Evolutionary conservation across 2,797 vertebrate genomes (phyloP).

Genomic region (Arnoldichthys spilopterus): DNA sequence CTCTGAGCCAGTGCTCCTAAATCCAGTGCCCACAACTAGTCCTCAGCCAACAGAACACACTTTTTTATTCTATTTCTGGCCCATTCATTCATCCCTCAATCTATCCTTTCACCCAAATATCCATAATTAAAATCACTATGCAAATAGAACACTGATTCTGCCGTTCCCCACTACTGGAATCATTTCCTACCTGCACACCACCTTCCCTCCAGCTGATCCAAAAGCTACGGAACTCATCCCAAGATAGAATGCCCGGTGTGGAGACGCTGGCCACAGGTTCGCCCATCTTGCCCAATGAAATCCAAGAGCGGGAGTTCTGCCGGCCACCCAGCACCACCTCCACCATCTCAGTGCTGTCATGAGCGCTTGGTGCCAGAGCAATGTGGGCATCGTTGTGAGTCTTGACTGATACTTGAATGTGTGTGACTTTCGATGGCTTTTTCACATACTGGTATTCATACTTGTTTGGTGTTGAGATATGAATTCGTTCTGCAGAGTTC

Average conservation of each 20-base stretch:
- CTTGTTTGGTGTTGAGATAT: constrained; percentile 95
- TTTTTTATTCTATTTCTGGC: neutral
- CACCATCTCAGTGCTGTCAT: constrained; percentile 88
- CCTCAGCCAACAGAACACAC: neutral
- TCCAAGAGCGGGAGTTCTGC: constrained; percentile 90
- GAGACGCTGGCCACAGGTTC: constrained; percentile 80
- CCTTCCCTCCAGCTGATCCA: constrained; percentile 92
- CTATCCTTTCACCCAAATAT: neutral
- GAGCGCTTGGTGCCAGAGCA: constrained; percentile 86
- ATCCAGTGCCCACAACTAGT: neutral
- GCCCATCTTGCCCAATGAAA: constrained; percentile 89
- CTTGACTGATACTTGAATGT: constrained; percentile 87
- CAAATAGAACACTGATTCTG: neutral
- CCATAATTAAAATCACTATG: neutral
- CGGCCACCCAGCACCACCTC: constrained; percentile 90
- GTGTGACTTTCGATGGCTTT: constrained; percentile 84
- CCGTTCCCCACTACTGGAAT: neutral
- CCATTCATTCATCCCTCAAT: constrained; percentile 3
- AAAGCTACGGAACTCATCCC: constrained; percentile 94
- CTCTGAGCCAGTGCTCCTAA: neutral
- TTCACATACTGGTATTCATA: constrained; percentile 94
- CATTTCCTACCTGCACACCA: constrained; percentile 80
- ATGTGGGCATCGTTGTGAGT: constrained; percentile 91
- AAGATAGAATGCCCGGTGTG: constrained; percentile 87
- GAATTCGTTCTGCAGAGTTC: constrained; percentile 86